These are phyloP conservation scores for Nasonia oneida DNA, from an alignment of 2,888 invertebrate species.

Conservation along the genomic window DNA sequence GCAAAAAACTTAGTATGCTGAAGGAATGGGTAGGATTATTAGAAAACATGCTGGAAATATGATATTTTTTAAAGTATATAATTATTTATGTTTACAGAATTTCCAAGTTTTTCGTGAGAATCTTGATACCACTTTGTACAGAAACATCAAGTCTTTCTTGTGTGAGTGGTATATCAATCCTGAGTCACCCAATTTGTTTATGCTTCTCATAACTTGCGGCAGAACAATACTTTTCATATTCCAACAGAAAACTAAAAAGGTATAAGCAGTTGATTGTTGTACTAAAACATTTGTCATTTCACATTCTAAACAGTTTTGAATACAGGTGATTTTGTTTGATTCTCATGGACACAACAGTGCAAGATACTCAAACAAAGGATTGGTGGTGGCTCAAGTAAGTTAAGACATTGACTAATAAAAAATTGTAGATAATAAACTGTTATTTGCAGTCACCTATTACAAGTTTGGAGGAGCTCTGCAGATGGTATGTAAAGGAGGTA, in stretches of 20 bases:
- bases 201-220: slow-evolving; percentile 80
- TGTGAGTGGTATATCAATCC: slow-evolving; percentile 78
- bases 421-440: background rate
- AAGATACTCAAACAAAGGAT: slow-evolving; percentile 78
- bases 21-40: slow-evolving; percentile 75
- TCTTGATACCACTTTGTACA: slow-evolving; percentile 77
- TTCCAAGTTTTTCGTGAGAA: slow-evolving; percentile 79
- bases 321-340: slow-evolving; percentile 80
- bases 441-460: slow-evolving; percentile 42
- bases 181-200: slow-evolving; percentile 78
- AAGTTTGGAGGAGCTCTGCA: slow-evolving; percentile 78
- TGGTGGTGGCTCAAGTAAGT: slow-evolving; percentile 79
- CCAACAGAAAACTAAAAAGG: slow-evolving; percentile 77
- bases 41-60: background rate
- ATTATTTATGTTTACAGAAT: slow-evolving; percentile 73
- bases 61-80: background rate
- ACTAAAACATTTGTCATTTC: background rate
- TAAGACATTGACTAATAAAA: slow-evolving; percentile 13
- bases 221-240: slow-evolving; percentile 81
- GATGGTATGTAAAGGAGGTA: slow-evolving; percentile 78
- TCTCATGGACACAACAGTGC: slow-evolving; percentile 78
- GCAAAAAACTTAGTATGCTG: slow-evolving; percentile 69
- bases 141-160: slow-evolving; percentile 78
- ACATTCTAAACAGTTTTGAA: background rate
- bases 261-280: slow-evolving; percentile 55